A percentile compares a stretch with the other conserved stretches of the same genome.
Conservation (phyloP, 2,113 vertebrate species). For the Chaenogobius annularis region DNA sequence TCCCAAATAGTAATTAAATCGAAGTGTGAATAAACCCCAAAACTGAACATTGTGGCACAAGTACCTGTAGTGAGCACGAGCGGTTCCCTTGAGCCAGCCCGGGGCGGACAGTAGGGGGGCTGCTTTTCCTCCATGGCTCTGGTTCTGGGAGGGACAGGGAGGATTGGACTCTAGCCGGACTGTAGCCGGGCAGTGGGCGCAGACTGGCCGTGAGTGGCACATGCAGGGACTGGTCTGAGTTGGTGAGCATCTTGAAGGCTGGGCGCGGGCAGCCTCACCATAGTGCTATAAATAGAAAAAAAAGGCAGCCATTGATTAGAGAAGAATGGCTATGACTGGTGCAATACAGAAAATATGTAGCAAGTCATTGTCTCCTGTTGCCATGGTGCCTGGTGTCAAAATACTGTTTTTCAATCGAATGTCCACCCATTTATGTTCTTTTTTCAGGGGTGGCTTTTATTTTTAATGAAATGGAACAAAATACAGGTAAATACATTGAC, state of each 20-base stretch:
- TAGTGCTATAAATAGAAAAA: conserved; percentile 71
- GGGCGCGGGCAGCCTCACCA: conserved; percentile 64
- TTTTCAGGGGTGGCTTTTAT: background rate
- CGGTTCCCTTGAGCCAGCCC: conserved; percentile 77
- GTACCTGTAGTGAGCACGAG: conserved; percentile 82
- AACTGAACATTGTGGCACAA: background rate
- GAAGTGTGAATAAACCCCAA: background rate
- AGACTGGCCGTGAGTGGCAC: conserved; percentile 68
- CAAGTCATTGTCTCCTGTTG: background rate
- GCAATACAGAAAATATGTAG: conserved; percentile 6
- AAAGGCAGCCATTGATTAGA: conserved; percentile 5
- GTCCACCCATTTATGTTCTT: background rate
- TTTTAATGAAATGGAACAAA: background rate
- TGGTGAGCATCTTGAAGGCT: conserved; percentile 72
- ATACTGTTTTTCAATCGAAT: background rate
- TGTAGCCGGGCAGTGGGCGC: conserved; percentile 58
- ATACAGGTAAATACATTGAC: no score
- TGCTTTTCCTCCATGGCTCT: conserved; percentile 79
- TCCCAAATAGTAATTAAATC: no score
- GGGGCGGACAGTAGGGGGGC: conserved; percentile 30
- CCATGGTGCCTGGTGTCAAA: conserved; percentile 5
- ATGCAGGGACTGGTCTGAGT: conserved; percentile 75
- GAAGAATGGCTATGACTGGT: conserved; percentile 4
- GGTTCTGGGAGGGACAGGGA: conserved; percentile 84
- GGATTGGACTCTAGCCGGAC: conserved; percentile 63